phyloP scores from a whole-genome alignment of 30 jellyfish, hydroid and myxozoan genomes.

The Clytia hemisphaerica region DNA sequence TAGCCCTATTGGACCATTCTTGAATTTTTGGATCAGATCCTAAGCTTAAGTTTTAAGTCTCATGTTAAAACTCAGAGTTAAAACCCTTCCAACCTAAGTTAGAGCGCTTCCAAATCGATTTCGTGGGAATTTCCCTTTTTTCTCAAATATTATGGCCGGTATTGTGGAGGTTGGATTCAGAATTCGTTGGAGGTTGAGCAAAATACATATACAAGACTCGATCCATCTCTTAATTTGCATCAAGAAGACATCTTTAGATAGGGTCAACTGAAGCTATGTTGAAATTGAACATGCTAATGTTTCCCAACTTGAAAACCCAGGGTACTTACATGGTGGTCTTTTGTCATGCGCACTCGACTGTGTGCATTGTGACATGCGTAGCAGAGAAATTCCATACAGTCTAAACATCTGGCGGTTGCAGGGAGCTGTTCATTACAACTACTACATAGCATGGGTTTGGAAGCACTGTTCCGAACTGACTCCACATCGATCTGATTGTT shows the following conservation, averaged over 20 bases:
- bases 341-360: slow-evolving; percentile 86
- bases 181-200: no score
- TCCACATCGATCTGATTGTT: slow-evolving; percentile 82
- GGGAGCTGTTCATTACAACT: slow-evolving; percentile 96
- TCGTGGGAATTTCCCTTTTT: no score
- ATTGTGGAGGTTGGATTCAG: no score
- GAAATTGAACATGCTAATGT: background rate
- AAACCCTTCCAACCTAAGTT: background rate
- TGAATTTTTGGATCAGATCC: no score
- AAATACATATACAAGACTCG: no score
- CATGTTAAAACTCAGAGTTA: background rate
- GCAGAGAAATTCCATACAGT: slow-evolving; percentile 95
- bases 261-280: no score
- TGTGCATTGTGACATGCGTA: slow-evolving; percentile 98
- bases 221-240: no score
- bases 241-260: no score
- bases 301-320: background rate
- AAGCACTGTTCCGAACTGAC: slow-evolving; percentile 87
- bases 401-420: slow-evolving; percentile 93
- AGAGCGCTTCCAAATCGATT: background rate
- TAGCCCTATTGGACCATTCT: no score
- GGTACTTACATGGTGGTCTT: slow-evolving; percentile 80
- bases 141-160: no score
- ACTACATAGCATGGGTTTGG: slow-evolving; percentile 80
- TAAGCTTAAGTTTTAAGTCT: no score